Conservation (phyloP, 1,140 invertebrate genomes). For the Solen grandis region DNA sequence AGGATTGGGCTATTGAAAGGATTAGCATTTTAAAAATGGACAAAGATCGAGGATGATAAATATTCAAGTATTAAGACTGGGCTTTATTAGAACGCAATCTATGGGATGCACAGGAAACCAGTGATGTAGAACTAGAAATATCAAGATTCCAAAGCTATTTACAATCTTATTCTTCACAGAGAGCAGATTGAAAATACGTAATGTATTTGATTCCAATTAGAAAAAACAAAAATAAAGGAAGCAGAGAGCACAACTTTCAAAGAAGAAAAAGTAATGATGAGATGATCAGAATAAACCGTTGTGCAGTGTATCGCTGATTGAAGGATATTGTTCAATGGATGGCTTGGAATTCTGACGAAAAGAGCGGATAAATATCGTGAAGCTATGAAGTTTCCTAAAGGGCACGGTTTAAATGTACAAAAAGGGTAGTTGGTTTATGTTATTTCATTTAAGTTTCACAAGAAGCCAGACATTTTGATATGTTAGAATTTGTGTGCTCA, state of each 20-base stretch:
- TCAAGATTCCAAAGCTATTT: conserved; percentile 14
- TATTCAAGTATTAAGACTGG: conserved; percentile 28
- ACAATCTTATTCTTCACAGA: conserved; percentile 18
- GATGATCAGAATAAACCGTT: neutral
- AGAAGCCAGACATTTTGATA: neutral
- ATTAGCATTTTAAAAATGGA: neutral
- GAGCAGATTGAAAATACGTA: conserved; percentile 11
- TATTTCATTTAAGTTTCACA: neutral
- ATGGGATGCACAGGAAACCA: conserved; percentile 42
- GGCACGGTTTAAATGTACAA: conserved; percentile 88
- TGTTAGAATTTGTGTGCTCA: neutral
- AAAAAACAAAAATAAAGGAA: conserved; percentile 21
- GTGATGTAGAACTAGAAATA: conserved; percentile 34
- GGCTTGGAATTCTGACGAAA: conserved; percentile 81
- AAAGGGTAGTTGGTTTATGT: conserved; percentile 72
- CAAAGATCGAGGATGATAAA: neutral
- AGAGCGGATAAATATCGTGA: conserved; percentile 83
- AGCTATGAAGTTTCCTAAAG: conserved; percentile 84
- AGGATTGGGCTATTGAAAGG: conserved; percentile 17
- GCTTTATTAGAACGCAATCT: conserved; percentile 17
- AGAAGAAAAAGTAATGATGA: conserved; percentile 9
- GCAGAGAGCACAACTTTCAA: conserved; percentile 14
- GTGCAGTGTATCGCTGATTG: conserved; percentile 53
- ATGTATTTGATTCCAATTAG: neutral
- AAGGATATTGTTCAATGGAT: conserved; percentile 63